These are phyloP conservation scores for Mormyrus hasselquistii DNA, from an alignment of 2,797 vertebrate species.

Conservation along the genomic window DNA sequence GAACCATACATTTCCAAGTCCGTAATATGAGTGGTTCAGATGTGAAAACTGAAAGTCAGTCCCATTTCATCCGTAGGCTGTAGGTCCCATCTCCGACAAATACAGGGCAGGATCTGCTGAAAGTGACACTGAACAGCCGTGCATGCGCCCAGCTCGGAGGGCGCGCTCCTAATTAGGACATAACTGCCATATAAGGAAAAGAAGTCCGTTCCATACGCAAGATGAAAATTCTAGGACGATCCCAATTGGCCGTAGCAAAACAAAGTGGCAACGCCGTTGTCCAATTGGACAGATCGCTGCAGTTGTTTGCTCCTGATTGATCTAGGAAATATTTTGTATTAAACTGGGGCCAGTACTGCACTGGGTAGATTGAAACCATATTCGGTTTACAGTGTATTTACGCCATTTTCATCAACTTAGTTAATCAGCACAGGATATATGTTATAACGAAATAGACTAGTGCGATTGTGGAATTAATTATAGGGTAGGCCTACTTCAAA, in stretches of 20 bases:
- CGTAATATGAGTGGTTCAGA: constrained; percentile 19
- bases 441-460: not conserved
- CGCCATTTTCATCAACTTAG: not conserved
- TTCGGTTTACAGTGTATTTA: not conserved
- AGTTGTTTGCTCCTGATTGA: constrained; percentile 40
- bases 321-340: constrained; percentile 20
- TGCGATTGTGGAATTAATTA: not conserved
- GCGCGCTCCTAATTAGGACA: constrained; percentile 45
- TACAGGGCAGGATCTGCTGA: constrained; percentile 53
- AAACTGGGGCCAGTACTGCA: not conserved
- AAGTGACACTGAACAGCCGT: constrained; percentile 61
- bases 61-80: constrained; percentile 44
- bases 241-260: constrained; percentile 48
- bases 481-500: not conserved
- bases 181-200: constrained; percentile 55
- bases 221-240: not conserved
- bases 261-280: constrained; percentile 28
- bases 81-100: constrained; percentile 43
- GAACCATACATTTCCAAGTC: constrained; percentile 16
- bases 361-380: not conserved
- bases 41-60: constrained; percentile 25
- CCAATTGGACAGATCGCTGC: constrained; percentile 46
- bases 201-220: constrained; percentile 25
- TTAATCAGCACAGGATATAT: not conserved
- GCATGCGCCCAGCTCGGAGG: constrained; percentile 36